A percentile compares a stretch with the other conserved stretches of the same genome.
Conservation (phyloP, 2,113 vertebrate species). For the Megaptera novaeangliae region DNA sequence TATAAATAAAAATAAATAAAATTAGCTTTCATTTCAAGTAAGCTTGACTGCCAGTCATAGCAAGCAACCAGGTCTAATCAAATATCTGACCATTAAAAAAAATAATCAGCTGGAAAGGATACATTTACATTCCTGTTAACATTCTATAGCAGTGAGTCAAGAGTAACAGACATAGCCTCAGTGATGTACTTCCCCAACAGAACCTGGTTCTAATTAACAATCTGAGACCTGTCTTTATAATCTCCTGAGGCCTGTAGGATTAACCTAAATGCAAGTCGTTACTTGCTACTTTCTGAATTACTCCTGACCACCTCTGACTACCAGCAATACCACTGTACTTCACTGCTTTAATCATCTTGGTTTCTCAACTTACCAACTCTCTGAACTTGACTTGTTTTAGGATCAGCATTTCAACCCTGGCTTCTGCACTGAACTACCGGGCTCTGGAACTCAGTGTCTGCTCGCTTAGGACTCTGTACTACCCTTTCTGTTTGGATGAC, state of each 20-base stretch:
- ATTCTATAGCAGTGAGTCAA: background rate
- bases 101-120: background rate
- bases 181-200: background rate
- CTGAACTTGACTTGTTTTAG: background rate
- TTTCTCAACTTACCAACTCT: background rate
- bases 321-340: background rate
- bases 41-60: background rate
- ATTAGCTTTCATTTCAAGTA: conserved; percentile 24
- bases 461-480: background rate
- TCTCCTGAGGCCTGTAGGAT: background rate
- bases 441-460: background rate
- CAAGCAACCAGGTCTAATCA: background rate
- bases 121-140: background rate
- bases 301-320: background rate
- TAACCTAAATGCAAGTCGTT: background rate
- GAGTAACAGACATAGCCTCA: background rate
- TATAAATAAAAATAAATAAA: background rate
- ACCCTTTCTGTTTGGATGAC: background rate
- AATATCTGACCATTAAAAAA: background rate
- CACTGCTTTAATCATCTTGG: background rate
- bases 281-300: background rate
- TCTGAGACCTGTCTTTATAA: background rate
- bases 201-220: background rate
- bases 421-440: background rate
- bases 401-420: background rate